These are phyloP conservation scores for Chironomus riparius DNA, from an alignment of 2,888 invertebrate genomes.

Conservation along the genomic window DNA sequence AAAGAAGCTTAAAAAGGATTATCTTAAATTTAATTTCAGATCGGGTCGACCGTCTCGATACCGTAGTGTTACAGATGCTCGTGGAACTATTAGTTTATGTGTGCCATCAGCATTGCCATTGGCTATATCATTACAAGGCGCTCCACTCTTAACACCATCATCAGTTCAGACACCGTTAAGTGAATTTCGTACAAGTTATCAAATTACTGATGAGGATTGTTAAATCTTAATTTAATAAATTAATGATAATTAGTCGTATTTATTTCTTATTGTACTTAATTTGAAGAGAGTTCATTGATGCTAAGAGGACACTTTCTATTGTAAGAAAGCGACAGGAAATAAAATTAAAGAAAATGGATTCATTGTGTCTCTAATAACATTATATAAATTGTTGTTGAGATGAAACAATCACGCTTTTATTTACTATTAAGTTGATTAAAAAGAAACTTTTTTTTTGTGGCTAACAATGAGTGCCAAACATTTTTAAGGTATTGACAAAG, in stretches of 20 bases:
- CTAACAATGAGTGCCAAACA: no score
- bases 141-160: conserved; percentile 42
- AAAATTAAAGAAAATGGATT: no score
- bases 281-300: no score
- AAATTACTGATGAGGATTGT: conserved; percentile 40
- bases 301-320: no score
- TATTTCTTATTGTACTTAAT: no score
- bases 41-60: conserved; percentile 61
- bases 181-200: conserved; percentile 41
- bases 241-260: neutral
- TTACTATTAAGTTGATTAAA: no score
- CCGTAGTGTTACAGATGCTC: conserved; percentile 59
- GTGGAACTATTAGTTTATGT: conserved; percentile 61
- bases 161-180: conserved; percentile 39
- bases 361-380: no score
- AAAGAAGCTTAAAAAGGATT: neutral
- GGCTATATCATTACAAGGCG: conserved; percentile 65
- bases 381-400: no score
- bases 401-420: no score
- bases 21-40: conserved; percentile 40
- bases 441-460: no score
- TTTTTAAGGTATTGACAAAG: no score
- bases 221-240: conserved; percentile 8
- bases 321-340: no score
- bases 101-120: conserved; percentile 63